phyloP scores from a whole-genome alignment of 2,113 vertebrate genomes.

The Zosterops pallidus region DNA sequence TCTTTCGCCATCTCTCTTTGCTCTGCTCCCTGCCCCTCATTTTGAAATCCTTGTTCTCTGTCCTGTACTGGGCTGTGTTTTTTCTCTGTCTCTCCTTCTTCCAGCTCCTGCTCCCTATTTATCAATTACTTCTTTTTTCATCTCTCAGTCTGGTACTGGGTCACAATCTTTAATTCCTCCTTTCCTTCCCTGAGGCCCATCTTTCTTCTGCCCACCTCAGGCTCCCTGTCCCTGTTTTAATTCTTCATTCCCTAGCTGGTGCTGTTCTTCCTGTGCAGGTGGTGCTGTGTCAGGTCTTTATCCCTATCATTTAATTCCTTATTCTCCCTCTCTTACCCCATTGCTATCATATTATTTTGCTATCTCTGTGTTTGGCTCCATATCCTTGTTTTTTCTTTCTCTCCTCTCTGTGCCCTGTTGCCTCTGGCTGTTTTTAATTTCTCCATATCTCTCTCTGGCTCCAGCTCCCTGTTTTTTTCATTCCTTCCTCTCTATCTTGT shows the following conservation, averaged over 20 bases:
- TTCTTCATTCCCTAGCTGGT: not conserved
- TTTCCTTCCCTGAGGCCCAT: not conserved
- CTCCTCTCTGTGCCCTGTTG: not conserved
- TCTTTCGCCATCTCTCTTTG: not conserved
- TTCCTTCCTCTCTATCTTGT: not conserved
- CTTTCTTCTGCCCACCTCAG: not conserved
- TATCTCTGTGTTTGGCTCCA: not conserved
- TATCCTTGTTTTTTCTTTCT: not conserved
- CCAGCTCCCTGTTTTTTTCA: not conserved
- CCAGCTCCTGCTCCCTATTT: not conserved
- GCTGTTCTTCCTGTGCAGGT: not conserved
- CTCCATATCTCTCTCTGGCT: not conserved
- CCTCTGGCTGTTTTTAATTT: not conserved
- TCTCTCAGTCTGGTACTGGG: not conserved
- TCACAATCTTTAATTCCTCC: not conserved
- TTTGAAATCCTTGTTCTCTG: not conserved
- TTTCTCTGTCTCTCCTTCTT: not conserved
- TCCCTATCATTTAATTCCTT: not conserved
- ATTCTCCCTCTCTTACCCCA: not conserved
- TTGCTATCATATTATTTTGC: not conserved
- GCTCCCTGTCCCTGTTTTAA: not conserved
- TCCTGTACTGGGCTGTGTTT: not conserved
- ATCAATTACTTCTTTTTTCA: not conserved
- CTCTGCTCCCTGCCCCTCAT: not conserved
- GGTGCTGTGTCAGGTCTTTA: not conserved